These are phyloP conservation scores for Lemur catta DNA, from an alignment of 2,797 vertebrate species.

Conservation along the genomic window DNA sequence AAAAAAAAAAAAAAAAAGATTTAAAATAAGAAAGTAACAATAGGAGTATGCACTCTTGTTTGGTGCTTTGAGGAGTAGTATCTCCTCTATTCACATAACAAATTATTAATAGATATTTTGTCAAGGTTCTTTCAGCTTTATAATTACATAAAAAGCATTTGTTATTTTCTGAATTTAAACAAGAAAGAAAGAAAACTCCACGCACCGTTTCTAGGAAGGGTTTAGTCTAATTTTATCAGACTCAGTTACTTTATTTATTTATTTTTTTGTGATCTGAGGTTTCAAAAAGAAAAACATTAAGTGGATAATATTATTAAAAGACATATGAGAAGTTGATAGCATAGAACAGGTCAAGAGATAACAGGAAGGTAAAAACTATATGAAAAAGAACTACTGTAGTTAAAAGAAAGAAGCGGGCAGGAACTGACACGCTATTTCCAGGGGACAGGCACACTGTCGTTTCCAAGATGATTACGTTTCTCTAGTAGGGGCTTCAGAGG, in stretches of 20 bases:
- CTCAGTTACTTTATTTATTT: not conserved
- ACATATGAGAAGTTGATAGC: not conserved
- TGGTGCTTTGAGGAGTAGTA: not conserved
- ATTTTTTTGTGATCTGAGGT: constrained; percentile 29
- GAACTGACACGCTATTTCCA: not conserved
- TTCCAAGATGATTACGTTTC: constrained; percentile 18
- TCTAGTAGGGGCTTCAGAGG: not conserved
- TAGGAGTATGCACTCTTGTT: not conserved
- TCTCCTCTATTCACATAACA: not conserved
- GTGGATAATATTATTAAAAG: constrained; percentile 29
- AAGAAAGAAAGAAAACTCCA: not conserved
- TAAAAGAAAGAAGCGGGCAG: not conserved
- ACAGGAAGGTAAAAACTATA: constrained; percentile 37
- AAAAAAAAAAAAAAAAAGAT: too few relatives aligned
- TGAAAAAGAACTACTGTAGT: not conserved
- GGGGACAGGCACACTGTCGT: not conserved
- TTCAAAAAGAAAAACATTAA: constrained; percentile 37
- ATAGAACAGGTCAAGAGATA: constrained; percentile 25
- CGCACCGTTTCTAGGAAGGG: not conserved
- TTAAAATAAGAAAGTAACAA: not conserved
- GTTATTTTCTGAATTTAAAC: constrained; percentile 32
- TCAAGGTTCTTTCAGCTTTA: not conserved
- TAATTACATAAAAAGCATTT: not conserved
- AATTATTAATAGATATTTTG: not conserved
- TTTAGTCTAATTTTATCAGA: constrained; percentile 46